Conservation (phyloP, 2,888 invertebrate species). For the Tinea pellionella region DNA sequence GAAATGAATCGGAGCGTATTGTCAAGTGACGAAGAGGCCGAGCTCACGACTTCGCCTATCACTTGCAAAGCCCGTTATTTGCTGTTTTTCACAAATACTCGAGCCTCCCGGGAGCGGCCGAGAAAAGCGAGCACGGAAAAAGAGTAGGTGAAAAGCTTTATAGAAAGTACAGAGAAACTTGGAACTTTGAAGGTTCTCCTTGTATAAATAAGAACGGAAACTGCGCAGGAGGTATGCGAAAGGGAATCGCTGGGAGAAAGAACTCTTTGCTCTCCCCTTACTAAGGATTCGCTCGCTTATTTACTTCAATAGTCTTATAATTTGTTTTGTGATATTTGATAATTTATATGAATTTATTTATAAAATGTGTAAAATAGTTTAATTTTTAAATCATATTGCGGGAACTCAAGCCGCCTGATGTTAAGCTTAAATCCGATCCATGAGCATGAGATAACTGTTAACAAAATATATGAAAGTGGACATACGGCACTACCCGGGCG, state of each 20-base stretch:
- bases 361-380: too few relatives aligned
- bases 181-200: conserved; percentile 44
- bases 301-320: conserved; percentile 2
- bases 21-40: conserved; percentile 30
- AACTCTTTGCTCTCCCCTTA: conserved; percentile 14
- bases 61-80: conserved; percentile 47
- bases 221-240: conserved; percentile 22
- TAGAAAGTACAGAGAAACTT: conserved; percentile 38
- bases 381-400: too few relatives aligned
- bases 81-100: conserved; percentile 49
- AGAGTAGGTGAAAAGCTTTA: conserved; percentile 25
- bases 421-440: too few relatives aligned
- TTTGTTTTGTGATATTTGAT: not conserved
- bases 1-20: conserved; percentile 48
- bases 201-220: conserved; percentile 52
- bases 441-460: too few relatives aligned
- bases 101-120: conserved; percentile 27
- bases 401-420: too few relatives aligned
- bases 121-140: conserved; percentile 17
- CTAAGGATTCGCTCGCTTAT: conserved; percentile 18
- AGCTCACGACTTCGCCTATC: conserved; percentile 38
- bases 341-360: too few relatives aligned
- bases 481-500: too few relatives aligned
- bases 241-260: conserved; percentile 36
- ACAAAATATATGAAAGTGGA: too few relatives aligned